Conservation (phyloP, 2,797 vertebrate genomes). For the Lutjanus campechanus region DNA sequence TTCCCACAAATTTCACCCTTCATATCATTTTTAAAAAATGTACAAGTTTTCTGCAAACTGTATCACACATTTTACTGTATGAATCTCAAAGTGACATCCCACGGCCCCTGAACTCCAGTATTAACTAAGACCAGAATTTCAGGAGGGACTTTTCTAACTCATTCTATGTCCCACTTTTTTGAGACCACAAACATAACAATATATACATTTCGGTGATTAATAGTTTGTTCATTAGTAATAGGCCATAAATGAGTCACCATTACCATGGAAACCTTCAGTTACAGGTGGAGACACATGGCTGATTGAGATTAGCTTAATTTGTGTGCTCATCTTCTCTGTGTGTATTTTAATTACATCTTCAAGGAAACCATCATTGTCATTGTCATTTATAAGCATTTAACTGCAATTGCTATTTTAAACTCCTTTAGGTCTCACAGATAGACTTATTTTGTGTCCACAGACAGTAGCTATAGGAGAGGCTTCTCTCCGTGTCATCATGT, state of each 20-base stretch:
- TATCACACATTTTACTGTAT: no score
- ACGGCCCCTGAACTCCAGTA: no score
- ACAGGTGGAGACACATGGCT: background rate
- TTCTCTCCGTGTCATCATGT: background rate
- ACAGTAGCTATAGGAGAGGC: background rate
- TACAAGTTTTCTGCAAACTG: no score
- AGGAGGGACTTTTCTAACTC: background rate
- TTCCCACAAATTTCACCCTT: no score
- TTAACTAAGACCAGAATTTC: background rate
- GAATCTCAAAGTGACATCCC: no score
- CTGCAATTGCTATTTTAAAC: background rate
- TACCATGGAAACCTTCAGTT: background rate
- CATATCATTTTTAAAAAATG: no score
- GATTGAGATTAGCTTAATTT: background rate
- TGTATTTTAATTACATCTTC: background rate
- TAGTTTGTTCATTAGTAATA: background rate
- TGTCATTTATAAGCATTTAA: background rate
- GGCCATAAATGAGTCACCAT: background rate
- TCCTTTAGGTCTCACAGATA: background rate
- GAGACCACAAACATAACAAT: background rate
- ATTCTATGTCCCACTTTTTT: background rate
- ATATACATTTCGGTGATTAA: background rate
- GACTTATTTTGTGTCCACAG: background rate
- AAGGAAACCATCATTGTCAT: no score
- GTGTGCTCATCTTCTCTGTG: background rate